Evolutionary conservation across 2,797 vertebrate species (phyloP).

Genomic region (Knipowitschia caucasica): DNA sequence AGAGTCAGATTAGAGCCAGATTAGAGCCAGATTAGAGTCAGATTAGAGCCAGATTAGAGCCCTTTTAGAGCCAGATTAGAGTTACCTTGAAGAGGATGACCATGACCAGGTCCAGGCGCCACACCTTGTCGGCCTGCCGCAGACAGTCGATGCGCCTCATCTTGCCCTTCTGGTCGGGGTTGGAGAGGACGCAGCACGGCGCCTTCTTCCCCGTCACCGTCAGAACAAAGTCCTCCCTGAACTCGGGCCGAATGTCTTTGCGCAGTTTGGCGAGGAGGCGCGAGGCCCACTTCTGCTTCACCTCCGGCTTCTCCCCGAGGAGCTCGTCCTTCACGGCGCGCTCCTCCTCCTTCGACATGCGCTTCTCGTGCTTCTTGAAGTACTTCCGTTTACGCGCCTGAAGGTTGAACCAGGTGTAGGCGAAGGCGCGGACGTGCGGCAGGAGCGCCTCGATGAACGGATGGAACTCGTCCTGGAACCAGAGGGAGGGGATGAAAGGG

Average conservation of each 20-base stretch:
- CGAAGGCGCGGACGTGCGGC: conserved; percentile 96
- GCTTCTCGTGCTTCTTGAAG: conserved; percentile 99
- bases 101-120: conserved; percentile 99
- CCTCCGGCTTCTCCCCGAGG: conserved; percentile 95
- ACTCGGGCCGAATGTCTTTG: conserved; percentile 98
- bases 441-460: conserved; percentile 99
- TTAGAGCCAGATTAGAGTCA: too few species aligned
- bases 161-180: conserved; percentile 99
- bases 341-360: conserved; percentile 99
- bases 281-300: conserved; percentile 99
- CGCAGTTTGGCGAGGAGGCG: conserved; percentile 96
- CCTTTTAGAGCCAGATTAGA: too few species aligned
- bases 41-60: too few species aligned
- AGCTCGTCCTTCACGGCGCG: conserved; percentile 97
- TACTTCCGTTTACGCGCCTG: conserved; percentile 99
- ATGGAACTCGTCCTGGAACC: conserved; percentile 87
- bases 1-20: too few species aligned
- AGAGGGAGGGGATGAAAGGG: not conserved
- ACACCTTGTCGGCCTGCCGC: conserved; percentile 98
- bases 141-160: conserved; percentile 98
- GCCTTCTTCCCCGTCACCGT: conserved; percentile 97
- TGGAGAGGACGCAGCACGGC: conserved; percentile 96
- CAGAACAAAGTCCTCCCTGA: conserved; percentile 98
- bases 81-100: conserved; percentile 99
- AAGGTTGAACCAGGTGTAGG: conserved; percentile 99